These are phyloP conservation scores for Zapornia atra DNA, from an alignment of 2,113 vertebrate species.

Conservation along the genomic window DNA sequence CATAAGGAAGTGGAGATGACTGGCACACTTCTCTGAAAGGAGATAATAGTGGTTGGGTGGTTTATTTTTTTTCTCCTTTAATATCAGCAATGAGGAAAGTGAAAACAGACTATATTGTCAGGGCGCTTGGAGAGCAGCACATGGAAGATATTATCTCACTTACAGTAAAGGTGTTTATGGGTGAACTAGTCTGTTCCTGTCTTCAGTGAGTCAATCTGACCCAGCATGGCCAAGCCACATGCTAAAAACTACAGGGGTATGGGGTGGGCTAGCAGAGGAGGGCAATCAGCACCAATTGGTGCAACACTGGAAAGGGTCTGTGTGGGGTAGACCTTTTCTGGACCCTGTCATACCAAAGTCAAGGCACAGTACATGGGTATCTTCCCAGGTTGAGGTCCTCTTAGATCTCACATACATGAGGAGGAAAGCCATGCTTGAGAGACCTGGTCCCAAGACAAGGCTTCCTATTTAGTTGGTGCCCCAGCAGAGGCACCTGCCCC, in stretches of 20 bases:
- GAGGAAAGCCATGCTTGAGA: neutral
- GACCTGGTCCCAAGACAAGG: neutral
- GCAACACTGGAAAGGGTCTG: neutral
- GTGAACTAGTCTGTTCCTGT: neutral
- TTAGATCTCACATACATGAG: neutral
- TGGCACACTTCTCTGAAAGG: neutral
- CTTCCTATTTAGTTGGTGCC: neutral
- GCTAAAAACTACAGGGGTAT: neutral
- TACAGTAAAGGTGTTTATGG: conserved; percentile 13
- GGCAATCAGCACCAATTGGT: neutral
- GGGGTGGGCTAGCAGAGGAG: neutral
- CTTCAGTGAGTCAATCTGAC: neutral
- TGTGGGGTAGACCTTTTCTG: neutral
- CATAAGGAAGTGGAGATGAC: neutral
- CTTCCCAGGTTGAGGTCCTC: neutral
- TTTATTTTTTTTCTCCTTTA: neutral
- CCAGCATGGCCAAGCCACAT: neutral
- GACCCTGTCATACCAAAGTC: neutral
- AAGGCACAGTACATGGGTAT: neutral
- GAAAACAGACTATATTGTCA: neutral
- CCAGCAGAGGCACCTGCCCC: neutral
- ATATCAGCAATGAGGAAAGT: neutral
- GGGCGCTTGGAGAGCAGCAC: neutral
- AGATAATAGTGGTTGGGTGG: neutral
- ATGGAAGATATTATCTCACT: neutral